Evolutionary conservation across 1,140 invertebrate species (phyloP).

Genomic region (Paraescarpia echinospica): DNA sequence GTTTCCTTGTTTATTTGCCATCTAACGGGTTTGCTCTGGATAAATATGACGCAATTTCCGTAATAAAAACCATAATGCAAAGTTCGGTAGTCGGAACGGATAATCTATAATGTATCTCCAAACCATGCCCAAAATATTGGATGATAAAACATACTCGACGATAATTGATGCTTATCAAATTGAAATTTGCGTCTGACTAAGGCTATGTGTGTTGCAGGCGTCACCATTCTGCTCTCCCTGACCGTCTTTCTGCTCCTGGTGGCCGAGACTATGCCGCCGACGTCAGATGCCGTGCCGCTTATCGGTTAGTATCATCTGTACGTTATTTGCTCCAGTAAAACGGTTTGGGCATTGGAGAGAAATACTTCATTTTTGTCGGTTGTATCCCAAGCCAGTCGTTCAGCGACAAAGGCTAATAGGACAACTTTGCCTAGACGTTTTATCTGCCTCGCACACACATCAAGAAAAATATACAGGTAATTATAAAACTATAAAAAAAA

Average conservation of each 20-base stretch:
- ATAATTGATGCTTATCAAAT: neutral
- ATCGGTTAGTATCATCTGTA: slow-evolving; percentile 72
- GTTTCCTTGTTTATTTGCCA: no score
- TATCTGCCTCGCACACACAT: no score
- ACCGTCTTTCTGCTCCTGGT: slow-evolving; percentile 57
- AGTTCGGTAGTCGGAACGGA: neutral
- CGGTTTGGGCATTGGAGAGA: neutral
- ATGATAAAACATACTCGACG: neutral
- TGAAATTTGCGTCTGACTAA: neutral
- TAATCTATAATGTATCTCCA: neutral
- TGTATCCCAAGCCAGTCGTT: neutral
- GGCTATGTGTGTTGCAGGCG: slow-evolving; percentile 69
- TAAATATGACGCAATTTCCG: neutral
- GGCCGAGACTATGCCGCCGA: slow-evolving; percentile 90
- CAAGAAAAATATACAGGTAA: no score
- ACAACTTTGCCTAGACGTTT: neutral
- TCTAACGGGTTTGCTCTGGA: no score
- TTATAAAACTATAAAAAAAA: no score
- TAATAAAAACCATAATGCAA: neutral
- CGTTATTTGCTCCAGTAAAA: neutral
- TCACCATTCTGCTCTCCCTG: slow-evolving; percentile 66
- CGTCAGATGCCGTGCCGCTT: slow-evolving; percentile 93
- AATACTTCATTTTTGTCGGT: neutral
- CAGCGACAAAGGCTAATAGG: neutral
- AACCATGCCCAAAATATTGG: neutral